Evolutionary conservation across 1,140 invertebrate species (phyloP), one percentile per base, ranked within the genome.

Genomic region (Nasonia giraulti): DNA sequence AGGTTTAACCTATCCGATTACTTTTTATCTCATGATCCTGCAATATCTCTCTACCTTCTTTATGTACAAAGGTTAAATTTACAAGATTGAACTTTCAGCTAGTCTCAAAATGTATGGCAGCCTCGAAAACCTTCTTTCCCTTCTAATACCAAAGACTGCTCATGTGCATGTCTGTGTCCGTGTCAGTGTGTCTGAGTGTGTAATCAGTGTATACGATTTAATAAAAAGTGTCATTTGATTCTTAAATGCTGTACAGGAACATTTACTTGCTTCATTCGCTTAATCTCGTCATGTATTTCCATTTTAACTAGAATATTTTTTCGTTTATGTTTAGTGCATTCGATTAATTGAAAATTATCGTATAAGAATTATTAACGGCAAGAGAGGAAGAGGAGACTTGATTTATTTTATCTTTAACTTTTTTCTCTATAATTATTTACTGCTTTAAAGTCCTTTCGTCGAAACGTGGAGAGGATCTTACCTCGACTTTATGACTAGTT

Each of bases 191-290:
- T 69, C 20, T 2, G 62, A 73, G 85, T 88, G 87, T 71, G 14
- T 71, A 33, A 12, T 71, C 80, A 73, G 79, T 88, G 83, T 88
- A 80, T 80, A 79, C 80, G 80, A 78, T 86, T 90, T 87, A 89
- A 91, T 90, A 90, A 90, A 84, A 87, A 90, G 89, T 91, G 88
- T 91, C 89, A 87, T 93, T 93, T 93, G 91, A 93, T 93, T 92
- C 90, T 93, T 93, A 93, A 93, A 93, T 93, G 92, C 92, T 93
- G 92, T 92, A 92, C 91, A 93, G 92, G 92, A 93, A 93, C 92
- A 93, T 93, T 93, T 91, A 92, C 90, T 92, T 91, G 85, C 88
- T 90, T 91, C 89, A 87, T 83, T 89, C 88, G 66, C 89, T 89
- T 89, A 90, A 91, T 90, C 86, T 87, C 87, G 84, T 87, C 88